Base-by-base conservation (phyloP, 1,140 invertebrate genomes). In the Drosophila sturtevanti region DNA sequence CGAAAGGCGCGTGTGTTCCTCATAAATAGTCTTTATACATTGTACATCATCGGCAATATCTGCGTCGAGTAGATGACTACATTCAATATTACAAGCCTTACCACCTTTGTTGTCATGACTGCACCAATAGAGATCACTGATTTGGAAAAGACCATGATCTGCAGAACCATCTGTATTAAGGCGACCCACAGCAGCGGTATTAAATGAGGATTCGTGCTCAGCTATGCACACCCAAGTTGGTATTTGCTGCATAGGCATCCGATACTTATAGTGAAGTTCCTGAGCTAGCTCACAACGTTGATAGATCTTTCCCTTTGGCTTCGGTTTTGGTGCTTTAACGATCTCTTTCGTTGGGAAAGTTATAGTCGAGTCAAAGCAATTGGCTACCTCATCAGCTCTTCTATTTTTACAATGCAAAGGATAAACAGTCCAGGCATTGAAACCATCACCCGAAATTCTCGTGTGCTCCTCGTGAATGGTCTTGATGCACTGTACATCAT, bases 201-300 rank as follows among this genome's bases (percentile, higher is more conserved):
- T 94, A 89, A 94, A 95, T 0, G 93, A 91, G 1, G 95, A 96
- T 91, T 97, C 96, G 92, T 95, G 94, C 76, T 93, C 93, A 1
- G 95, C 95, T 73, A 96, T 95, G 92, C 96, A 97, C 35, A 97
- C 94, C 96, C 96, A 96, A 37, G 94, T 95, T 48, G 84, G 77
- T 68, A 87, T 62, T 59, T 87, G 84, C 84, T 87, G 84, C 79
- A 87, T 87, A 38, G 84, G 84, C 84, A 87, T 89, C 56, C 51
- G 94, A 91, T 94, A 92, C 63, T 93, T 92, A 21, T 92, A 90
- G 41, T 85, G 81, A 35, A 96, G 92, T 79, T 96, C 95, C 67
- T 93, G 91, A 21, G 95, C 95, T 60, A 96, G 91, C 81, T 95
- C 95, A 85, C 95, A 96, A 34, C 94, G 92, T 51, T 94, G 93